A percentile compares a stretch with the other conserved stretches of the same genome.
phyloP scores from a whole-genome alignment of 2,888 invertebrate genomes.

The Gerris lacustris region DNA sequence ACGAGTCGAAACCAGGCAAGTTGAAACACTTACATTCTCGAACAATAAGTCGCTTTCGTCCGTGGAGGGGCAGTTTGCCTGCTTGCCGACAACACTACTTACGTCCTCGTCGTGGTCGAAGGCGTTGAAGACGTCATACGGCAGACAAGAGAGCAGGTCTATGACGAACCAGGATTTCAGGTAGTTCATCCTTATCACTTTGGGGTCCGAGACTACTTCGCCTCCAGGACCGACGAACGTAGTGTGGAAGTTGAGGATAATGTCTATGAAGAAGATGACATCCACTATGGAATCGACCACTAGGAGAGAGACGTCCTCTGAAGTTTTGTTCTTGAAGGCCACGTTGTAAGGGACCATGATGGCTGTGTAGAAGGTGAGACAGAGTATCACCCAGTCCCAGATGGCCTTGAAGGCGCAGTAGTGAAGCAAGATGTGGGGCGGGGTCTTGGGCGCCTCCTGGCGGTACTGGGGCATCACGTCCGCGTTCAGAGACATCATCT shows the following conservation, averaged over 20 bases:
- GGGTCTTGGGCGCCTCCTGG: conserved; percentile 99
- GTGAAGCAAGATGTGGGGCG: conserved; percentile 97
- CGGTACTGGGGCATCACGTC: conserved; percentile 97
- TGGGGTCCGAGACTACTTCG: conserved; percentile 96
- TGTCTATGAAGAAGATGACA: conserved; percentile 99
- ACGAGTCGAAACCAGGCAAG: background rate
- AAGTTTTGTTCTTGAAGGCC: conserved; percentile 98
- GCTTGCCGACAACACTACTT: conserved; percentile 38
- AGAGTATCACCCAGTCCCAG: conserved; percentile 99
- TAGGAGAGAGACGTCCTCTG: conserved; percentile 85
- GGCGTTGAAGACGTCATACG: conserved; percentile 99
- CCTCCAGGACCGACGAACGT: conserved; percentile 96
- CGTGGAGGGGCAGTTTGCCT: conserved; percentile 18
- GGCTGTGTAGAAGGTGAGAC: conserved; percentile 98
- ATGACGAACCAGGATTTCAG: conserved; percentile 99
- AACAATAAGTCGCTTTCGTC: conserved; percentile 28
- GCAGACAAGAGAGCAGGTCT: conserved; percentile 95
- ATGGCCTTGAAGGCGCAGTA: conserved; percentile 99
- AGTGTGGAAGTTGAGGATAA: conserved; percentile 99
- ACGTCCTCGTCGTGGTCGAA: conserved; percentile 98
- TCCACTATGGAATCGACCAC: conserved; percentile 98
- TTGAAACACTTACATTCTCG: conserved; percentile 30
- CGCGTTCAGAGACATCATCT: conserved; percentile 96
- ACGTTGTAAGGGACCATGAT: conserved; percentile 99
- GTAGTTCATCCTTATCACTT: conserved; percentile 96